Percentiles rank a stretch among this genome's conserved stretches.
Conservation (phyloP, 2,113 vertebrate genomes). For the Fulmarus glacialis region DNA sequence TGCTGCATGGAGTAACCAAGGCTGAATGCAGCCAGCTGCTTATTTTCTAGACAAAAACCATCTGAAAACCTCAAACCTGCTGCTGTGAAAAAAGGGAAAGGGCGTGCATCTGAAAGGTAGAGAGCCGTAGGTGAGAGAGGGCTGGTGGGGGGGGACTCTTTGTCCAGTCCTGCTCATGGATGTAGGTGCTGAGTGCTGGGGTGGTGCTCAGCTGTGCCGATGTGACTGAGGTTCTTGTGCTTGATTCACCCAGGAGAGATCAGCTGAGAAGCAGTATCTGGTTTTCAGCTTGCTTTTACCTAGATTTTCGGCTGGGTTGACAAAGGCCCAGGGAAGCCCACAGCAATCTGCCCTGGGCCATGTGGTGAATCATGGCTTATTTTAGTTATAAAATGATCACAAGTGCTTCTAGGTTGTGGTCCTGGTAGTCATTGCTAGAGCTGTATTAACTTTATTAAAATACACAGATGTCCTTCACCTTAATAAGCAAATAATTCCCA, state of each 20-base stretch:
- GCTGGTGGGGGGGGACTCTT: neutral
- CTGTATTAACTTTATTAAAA: neutral
- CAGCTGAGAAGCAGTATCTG: neutral
- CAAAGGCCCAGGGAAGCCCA: neutral
- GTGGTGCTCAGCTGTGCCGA: neutral
- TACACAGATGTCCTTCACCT: neutral
- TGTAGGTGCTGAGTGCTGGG: neutral
- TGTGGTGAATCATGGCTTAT: neutral
- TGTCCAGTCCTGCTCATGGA: neutral
- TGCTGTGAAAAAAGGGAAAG: neutral
- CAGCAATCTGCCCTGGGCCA: neutral
- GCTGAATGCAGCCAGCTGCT: neutral
- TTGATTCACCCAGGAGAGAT: neutral
- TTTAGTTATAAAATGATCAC: neutral
- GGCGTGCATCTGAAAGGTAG: rapidly evolving
- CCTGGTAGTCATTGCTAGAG: neutral
- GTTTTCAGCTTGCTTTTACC: neutral
- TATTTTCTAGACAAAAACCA: neutral
- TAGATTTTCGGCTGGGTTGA: neutral
- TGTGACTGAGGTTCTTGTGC: neutral
- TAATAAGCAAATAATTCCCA: neutral
- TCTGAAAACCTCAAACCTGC: neutral
- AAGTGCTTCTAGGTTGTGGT: neutral
- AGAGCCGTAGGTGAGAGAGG: neutral
- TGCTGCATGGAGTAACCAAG: neutral